Evolutionary conservation across 2,888 invertebrate genomes (phyloP).

Genomic region (Bellardia bayeri): DNA sequence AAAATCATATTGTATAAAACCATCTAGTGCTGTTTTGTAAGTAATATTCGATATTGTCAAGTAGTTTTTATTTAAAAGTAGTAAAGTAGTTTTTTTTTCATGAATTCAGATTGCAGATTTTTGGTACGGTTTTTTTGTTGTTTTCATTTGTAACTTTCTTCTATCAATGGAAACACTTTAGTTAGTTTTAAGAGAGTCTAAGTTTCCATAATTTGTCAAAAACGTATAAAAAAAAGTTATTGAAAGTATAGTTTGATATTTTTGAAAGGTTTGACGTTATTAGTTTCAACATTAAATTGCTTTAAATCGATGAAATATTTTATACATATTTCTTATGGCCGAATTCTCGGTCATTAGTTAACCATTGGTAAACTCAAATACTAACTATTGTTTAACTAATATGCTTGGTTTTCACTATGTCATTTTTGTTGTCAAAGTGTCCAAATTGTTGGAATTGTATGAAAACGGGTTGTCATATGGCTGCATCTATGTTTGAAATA

Average conservation of each 20-base stretch:
- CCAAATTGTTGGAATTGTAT: no score
- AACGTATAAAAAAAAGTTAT: not conserved
- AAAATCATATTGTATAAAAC: constrained; percentile 12
- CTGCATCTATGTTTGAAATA: no score
- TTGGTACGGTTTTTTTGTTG: not conserved
- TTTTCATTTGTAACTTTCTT: constrained; percentile 31
- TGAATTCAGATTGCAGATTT: not conserved
- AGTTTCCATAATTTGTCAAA: constrained; percentile 1
- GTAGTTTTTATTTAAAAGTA: constrained; percentile 46
- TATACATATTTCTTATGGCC: no score
- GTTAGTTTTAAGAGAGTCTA: constrained; percentile 62
- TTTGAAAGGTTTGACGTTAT: not conserved
- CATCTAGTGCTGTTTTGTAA: constrained; percentile 29
- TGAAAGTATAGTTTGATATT: not conserved
- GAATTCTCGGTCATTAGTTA: no score
- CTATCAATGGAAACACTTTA: constrained; percentile 51
- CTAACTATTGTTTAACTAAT: no score
- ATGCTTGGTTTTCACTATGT: no score
- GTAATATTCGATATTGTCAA: constrained; percentile 58
- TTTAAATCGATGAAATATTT: no score
- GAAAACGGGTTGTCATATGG: no score
- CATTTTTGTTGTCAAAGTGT: no score
- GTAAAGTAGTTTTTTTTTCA: constrained; percentile 1
- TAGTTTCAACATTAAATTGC: no score
- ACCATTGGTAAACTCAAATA: no score